Percentiles rank a stretch among this genome's conserved stretches.
These are phyloP conservation scores for Planococcus citri DNA, from an alignment of 1,140 invertebrate genomes.

Conservation along the genomic window DNA sequence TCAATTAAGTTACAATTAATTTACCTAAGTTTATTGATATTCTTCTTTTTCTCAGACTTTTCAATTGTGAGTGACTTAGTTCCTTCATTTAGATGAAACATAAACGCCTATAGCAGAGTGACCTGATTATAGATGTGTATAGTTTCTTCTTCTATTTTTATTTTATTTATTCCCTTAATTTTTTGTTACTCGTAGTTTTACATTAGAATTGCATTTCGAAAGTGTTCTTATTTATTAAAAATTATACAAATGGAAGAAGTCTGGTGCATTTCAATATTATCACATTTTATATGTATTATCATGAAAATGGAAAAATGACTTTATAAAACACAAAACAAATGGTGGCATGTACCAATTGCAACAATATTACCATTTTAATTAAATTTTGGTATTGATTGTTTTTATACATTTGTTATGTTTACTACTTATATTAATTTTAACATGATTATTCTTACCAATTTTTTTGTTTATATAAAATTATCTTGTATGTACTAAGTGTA, in stretches of 20 bases:
- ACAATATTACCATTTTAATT: neutral
- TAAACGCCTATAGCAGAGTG: too few species aligned
- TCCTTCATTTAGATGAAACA: too few species aligned
- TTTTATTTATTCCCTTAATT: neutral
- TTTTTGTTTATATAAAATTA: neutral
- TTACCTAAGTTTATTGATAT: too few species aligned
- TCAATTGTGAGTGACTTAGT: too few species aligned
- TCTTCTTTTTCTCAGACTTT: too few species aligned
- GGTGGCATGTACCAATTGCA: neutral
- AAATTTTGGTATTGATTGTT: neutral
- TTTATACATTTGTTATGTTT: slow-evolving; percentile 3
- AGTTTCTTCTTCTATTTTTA: neutral
- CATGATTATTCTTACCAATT: neutral
- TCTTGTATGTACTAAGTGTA: neutral
- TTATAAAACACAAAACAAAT: neutral
- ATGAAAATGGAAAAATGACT: neutral
- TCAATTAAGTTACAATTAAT: too few species aligned
- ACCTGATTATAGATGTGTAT: too few species aligned
- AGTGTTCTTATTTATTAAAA: neutral
- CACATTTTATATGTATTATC: neutral
- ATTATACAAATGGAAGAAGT: neutral
- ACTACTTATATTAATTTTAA: neutral
- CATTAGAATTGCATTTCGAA: too few species aligned
- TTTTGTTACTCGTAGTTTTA: neutral
- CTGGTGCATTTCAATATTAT: neutral